Evolutionary conservation across 1,140 invertebrate species (phyloP), one percentile per base, ranked within the genome.

Genomic region (Cotesia chilonis): DNA sequence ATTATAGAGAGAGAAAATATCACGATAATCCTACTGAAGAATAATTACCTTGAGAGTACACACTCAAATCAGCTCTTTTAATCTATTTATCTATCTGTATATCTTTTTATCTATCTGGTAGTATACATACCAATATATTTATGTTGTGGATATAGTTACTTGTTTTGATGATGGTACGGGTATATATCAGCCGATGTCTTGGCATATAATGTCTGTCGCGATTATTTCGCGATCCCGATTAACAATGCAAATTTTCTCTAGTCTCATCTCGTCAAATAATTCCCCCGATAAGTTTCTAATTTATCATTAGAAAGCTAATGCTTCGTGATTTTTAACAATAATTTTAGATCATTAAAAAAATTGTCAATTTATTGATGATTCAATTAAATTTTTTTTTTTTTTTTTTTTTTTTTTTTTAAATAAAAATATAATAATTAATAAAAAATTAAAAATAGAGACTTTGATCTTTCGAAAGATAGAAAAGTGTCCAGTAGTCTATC

Each of bases 141-240:
- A 10, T 47, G 10, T 6, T 9, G 41, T 47, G 7, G 6, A 47
- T 47, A 47, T 10, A 47, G 41, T 47, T 47, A 9, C 41, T 47
- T 28, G 65, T 57, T 67, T 41, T 52, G 51, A 52, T 52, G 41
- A 67, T 67, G 65, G 14, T 65, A 65, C 52, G 55, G 55, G 37
- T 59, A 63, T 47, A 28, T 28, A 28, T 28, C 28, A 28, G 28
- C 28, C 28, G 54, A 71, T 51, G 71, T 67, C 38, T 37, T n/a
- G 41, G 41, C 41, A 47, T 47, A 52, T 61, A 51, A 20, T 47
- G 57, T n/a, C 52, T 63, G 38, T 64, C 55, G 14, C 63, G 71
- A 80, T 80, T 77, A 76, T 78, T 77, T 75, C 54, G n/a, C 72
- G 70, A 81, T 79, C 76, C 76, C 76, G 78, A 81, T 81, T 80